These are phyloP conservation scores for Mycteria americana DNA, from an alignment of 2,797 vertebrate genomes.

Conservation along the genomic window DNA sequence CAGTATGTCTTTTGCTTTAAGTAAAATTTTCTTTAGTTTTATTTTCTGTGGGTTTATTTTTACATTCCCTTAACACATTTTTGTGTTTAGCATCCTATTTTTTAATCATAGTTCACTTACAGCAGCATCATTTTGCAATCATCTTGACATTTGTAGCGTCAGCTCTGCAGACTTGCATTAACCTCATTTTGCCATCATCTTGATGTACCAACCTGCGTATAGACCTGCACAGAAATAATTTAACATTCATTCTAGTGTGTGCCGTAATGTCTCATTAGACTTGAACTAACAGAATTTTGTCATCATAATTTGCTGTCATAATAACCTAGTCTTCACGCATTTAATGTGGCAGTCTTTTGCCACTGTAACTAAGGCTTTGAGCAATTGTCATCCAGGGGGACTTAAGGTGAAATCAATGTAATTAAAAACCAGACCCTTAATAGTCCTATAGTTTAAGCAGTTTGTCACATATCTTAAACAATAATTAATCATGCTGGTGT, in stretches of 20 bases:
- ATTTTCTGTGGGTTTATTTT: slow-evolving; percentile 12
- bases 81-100: slow-evolving; percentile 22
- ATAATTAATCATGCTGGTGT: background rate
- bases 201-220: slow-evolving; percentile 45
- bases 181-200: slow-evolving; percentile 56
- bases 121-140: slow-evolving; percentile 49
- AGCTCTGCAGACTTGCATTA: slow-evolving; percentile 48
- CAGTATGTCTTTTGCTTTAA: background rate
- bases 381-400: slow-evolving; percentile 23
- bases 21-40: background rate
- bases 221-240: slow-evolving; percentile 40
- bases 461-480: slow-evolving; percentile 17
- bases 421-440: slow-evolving; percentile 48
- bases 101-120: slow-evolving; percentile 41
- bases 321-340: slow-evolving; percentile 56
- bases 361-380: slow-evolving; percentile 28
- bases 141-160: slow-evolving; percentile 50
- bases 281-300: slow-evolving; percentile 69
- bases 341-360: slow-evolving; percentile 57
- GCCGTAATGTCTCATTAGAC: slow-evolving; percentile 66
- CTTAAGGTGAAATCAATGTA: slow-evolving; percentile 39
- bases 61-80: background rate
- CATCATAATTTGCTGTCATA: slow-evolving; percentile 65
- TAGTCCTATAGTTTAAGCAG: background rate
- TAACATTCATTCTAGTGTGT: slow-evolving; percentile 52